Evolutionary conservation across 2,888 invertebrate genomes (phyloP).

Genomic region (Heliconius erato): DNA sequence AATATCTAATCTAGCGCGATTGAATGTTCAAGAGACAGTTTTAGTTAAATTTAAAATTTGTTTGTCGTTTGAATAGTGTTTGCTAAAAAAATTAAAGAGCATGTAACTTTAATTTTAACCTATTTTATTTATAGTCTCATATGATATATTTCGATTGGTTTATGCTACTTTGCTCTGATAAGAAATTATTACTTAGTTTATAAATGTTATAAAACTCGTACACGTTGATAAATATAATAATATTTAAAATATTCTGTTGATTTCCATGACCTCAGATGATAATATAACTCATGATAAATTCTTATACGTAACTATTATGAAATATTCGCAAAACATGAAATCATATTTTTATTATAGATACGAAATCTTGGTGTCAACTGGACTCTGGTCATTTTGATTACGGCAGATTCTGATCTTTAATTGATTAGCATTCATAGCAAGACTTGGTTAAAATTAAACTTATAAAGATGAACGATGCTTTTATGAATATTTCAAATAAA

Average conservation of each 20-base stretch:
- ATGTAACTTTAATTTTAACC: neutral
- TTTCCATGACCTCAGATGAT: constrained; percentile 45
- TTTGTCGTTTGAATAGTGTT: neutral
- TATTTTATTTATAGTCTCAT: neutral
- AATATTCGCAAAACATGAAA: constrained; percentile 51
- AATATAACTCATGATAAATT: constrained; percentile 47
- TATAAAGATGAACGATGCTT: neutral
- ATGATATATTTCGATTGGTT: neutral
- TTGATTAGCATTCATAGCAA: constrained; percentile 25
- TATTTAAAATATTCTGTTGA: constrained; percentile 39
- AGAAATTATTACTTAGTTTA: neutral
- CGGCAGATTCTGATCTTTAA: constrained; percentile 37
- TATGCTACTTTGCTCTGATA: neutral
- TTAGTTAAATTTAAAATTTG: neutral
- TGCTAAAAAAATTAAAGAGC: no score
- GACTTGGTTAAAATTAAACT: neutral
- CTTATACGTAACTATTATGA: constrained; percentile 57
- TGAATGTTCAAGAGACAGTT: neutral
- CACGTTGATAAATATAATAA: constrained; percentile 1
- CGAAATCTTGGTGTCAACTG: constrained; percentile 43
- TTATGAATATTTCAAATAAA: neutral
- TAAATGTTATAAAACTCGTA: neutral
- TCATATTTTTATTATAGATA: constrained; percentile 45
- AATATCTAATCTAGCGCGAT: neutral
- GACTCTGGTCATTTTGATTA: constrained; percentile 37